Percentiles rank a stretch among this genome's conserved stretches.
Evolutionary conservation across 2,113 vertebrate genomes (phyloP).

Genomic region (Nycticebus coucang): DNA sequence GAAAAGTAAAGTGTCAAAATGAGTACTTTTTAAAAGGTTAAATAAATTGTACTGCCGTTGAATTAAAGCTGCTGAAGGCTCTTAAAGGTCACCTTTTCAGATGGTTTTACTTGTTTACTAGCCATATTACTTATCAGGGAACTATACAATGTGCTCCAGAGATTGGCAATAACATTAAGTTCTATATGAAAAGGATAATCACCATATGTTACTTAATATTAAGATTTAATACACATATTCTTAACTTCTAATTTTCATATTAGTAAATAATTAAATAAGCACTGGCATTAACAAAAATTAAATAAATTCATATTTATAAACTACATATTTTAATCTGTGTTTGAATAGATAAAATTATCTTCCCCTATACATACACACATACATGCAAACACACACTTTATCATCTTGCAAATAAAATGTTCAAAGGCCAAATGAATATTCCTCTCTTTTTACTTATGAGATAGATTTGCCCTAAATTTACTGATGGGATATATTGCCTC

Average conservation of each 20-base stretch:
- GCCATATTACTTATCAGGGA: conserved; percentile 40
- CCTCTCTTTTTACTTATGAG: not conserved
- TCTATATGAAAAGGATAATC: not conserved
- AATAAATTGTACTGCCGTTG: conserved; percentile 84
- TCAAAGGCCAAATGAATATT: not conserved
- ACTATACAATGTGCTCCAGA: not conserved
- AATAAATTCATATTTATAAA: not conserved
- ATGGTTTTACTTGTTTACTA: conserved; percentile 70
- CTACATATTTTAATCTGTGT: not conserved
- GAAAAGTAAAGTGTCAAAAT: conserved; percentile 82
- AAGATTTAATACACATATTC: not conserved
- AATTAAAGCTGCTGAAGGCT: conserved; percentile 79
- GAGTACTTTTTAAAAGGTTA: conserved; percentile 85
- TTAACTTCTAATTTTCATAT: not conserved
- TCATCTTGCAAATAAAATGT: not conserved
- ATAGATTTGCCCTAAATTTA: not conserved
- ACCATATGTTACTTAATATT: not conserved
- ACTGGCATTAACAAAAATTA: not conserved
- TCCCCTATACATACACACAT: accelerated
- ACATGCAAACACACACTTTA: not conserved
- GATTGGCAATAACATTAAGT: not conserved
- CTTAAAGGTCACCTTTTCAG: conserved; percentile 84
- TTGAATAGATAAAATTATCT: not conserved
- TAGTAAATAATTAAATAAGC: not conserved
- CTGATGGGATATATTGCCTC: not conserved